Base-by-base conservation (phyloP, 2,797 vertebrate genomes). In the Hoplostethus atlanticus region DNA sequence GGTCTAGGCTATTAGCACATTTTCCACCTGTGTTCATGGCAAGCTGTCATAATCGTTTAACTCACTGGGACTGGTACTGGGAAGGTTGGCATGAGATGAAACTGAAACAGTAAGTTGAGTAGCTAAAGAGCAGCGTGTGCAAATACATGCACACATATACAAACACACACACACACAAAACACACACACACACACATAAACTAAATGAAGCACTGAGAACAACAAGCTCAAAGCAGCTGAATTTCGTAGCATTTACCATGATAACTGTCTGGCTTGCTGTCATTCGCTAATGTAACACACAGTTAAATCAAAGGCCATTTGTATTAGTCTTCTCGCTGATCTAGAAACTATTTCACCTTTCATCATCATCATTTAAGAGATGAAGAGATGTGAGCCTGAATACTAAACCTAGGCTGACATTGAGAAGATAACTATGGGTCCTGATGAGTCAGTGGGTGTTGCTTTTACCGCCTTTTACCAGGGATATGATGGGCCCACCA, bases 41-140 rank as follows among this genome's bases (percentile, higher is more conserved):
- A 16, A 64, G 31, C 38, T 77, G 80, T 81, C 82, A 71, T 44
- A 15, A 71, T 81, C 42, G 21, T 59, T 80, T 71, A 83, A 58
- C 64, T 76, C 62, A 40, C 16, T 31, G 53, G 9, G 8, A 48
- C 48, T 13, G 46, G 34, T 40, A 40, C 54, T 21, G 55, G n/a
- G 17, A 61, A 40, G 52, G 21, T 71, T 40, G 53, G 72, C 71
- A 67, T 76, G 55, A 56, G 38, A 72, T 34, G n/a, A 80, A 21
- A 21, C 21, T 34, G n/a, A 80, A 21, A 21, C 21, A 62, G 47
- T 60, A 34, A 5, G 64, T 69, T 46, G 52, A 69, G 74, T 71
- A 10, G 10, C 55, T 34, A 10, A 25, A 68, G 28, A 21, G 21
- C 21, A 21, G n/a, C n/a, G n/a, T n/a, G n/a, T n/a, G n/a, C n/a